Evolutionary conservation across 2,797 vertebrate species (phyloP).

Genomic region (Chelon auratus): DNA sequence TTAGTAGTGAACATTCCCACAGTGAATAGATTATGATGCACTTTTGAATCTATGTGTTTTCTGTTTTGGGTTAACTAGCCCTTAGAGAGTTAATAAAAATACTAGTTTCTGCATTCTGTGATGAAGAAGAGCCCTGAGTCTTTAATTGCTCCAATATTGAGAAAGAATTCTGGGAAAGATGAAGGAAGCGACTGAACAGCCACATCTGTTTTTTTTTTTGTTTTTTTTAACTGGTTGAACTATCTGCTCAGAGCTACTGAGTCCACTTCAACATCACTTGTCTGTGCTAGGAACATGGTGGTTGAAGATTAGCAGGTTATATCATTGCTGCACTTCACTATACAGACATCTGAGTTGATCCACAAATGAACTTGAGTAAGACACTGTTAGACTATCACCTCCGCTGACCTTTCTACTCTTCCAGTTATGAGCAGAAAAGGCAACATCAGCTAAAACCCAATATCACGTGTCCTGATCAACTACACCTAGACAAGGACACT

Average conservation of each 20-base stretch:
- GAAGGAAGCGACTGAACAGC: background rate
- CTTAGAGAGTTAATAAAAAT: background rate
- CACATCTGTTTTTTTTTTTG: background rate
- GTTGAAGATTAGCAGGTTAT: constrained; percentile 12
- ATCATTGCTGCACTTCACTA: constrained; percentile 18
- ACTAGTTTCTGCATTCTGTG: background rate
- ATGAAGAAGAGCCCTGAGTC: too few species aligned
- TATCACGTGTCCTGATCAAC: constrained; percentile 42
- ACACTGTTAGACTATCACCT: constrained; percentile 23
- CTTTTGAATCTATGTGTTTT: background rate
- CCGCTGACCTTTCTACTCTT: constrained; percentile 15
- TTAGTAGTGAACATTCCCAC: background rate
- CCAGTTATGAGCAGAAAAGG: constrained; percentile 47
- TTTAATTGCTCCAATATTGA: constrained; percentile 5
- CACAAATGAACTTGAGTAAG: constrained; percentile 10
- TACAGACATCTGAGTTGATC: constrained; percentile 11
- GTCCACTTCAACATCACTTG: background rate
- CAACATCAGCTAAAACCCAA: constrained; percentile 39
- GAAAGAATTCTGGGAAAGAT: constrained; percentile 1
- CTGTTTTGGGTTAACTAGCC: constrained; percentile 6
- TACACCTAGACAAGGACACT: constrained; percentile 63
- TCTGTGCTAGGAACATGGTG: constrained; percentile 1
- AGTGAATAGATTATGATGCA: background rate
- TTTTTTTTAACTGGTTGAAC: constrained; percentile 9
- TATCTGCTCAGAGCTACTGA: constrained; percentile 1